Conservation (phyloP, 2,888 invertebrate genomes). For the Volucella zonaria region DNA sequence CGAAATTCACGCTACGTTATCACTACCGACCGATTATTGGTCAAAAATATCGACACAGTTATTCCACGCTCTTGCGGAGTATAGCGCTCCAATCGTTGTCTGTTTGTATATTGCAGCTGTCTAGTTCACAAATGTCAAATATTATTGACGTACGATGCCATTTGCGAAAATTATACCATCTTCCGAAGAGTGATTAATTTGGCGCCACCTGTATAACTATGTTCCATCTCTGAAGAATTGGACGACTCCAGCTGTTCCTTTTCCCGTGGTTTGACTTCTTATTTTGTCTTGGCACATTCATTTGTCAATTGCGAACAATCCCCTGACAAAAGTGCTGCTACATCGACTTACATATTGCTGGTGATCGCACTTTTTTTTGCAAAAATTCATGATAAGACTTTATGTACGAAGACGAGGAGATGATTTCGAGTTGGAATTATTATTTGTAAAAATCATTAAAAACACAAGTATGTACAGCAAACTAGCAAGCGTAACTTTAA, state of each 20-base stretch:
- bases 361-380: conserved; percentile 72
- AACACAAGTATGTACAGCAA: conserved; percentile 3
- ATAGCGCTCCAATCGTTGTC: too few species aligned
- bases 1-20: too few species aligned
- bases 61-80: too few species aligned
- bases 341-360: not conserved
- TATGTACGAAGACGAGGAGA: conserved; percentile 75
- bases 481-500: conserved; percentile 15
- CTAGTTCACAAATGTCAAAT: too few species aligned
- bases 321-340: not conserved
- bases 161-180: too few species aligned
- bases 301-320: not conserved
- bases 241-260: conserved; percentile 37
- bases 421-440: conserved; percentile 21
- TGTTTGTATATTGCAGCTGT: too few species aligned
- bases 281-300: conserved; percentile 12
- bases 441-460: not conserved
- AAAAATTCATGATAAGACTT: conserved; percentile 77
- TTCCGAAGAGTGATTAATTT: too few species aligned
- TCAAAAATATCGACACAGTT: too few species aligned
- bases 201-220: conserved; percentile 89
- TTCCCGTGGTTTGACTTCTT: not conserved
- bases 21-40: too few species aligned
- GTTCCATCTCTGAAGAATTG: conserved; percentile 84
- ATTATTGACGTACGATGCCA: too few species aligned